Conservation (phyloP, 2,113 vertebrate species). For the Aix galericulata region DNA sequence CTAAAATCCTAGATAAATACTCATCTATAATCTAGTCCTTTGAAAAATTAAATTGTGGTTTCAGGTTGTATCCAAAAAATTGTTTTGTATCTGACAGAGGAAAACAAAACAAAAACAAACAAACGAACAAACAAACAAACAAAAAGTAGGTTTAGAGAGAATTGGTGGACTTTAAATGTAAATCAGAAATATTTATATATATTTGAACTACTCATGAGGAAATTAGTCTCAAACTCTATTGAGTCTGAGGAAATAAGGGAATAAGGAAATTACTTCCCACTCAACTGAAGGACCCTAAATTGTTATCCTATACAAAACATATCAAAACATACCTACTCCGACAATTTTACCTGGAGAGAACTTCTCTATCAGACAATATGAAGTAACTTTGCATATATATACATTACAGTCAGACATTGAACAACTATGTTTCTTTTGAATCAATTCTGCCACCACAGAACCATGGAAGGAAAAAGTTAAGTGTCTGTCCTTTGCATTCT, state of each 20-base stretch:
- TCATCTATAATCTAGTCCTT: too few species aligned
- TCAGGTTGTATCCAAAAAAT: not conserved
- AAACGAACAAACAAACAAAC: too few species aligned
- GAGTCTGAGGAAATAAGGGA: too few species aligned
- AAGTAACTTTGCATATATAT: not conserved
- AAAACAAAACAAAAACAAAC: not conserved
- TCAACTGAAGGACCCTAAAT: not conserved
- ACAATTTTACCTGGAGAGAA: not conserved
- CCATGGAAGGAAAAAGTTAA: fast-evolving
- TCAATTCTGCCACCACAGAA: fast-evolving
- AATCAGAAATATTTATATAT: not conserved
- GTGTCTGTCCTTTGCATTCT: not conserved
- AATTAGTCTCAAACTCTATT: not conserved
- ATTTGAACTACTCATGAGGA: not conserved
- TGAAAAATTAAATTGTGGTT: too few species aligned
- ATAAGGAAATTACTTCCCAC: not conserved
- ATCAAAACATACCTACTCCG: not conserved
- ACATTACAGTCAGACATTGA: fast-evolving
- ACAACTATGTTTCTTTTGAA: not conserved
- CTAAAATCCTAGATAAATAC: too few species aligned
- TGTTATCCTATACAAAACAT: not conserved
- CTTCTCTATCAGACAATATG: not conserved
- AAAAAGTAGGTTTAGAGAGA: not conserved
- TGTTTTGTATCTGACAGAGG: not conserved
- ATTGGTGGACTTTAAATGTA: not conserved